Evolutionary conservation across 2,797 vertebrate species (phyloP).

Genomic region (Xiphorhynchus erythropygius): DNA sequence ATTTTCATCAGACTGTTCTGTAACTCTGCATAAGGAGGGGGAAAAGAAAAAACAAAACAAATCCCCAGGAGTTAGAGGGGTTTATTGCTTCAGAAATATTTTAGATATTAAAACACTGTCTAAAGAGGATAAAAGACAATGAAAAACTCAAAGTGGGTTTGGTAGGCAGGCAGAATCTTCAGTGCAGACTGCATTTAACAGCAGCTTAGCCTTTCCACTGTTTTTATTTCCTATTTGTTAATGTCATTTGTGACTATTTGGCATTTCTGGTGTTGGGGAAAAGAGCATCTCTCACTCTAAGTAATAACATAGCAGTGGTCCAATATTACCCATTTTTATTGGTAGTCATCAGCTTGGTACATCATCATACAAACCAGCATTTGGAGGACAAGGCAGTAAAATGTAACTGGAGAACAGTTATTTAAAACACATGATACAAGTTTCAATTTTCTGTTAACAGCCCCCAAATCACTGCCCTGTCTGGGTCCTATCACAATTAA

Average conservation of each 20-base stretch:
- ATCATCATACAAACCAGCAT: background rate
- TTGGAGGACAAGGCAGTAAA: background rate
- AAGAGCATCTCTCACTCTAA: background rate
- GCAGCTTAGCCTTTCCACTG: background rate
- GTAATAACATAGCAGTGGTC: background rate
- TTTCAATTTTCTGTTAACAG: background rate
- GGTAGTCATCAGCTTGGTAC: background rate
- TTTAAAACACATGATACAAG: background rate
- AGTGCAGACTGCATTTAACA: background rate
- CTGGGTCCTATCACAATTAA: background rate
- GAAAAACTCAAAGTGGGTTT: background rate
- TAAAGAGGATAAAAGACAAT: background rate
- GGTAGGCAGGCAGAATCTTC: background rate
- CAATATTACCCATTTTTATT: background rate
- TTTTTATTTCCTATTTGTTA: background rate
- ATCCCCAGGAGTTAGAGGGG: background rate
- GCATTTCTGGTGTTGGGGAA: background rate
- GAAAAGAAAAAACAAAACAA: background rate
- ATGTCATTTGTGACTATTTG: background rate
- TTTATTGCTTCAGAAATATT: background rate
- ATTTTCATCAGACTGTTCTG: slow-evolving; percentile 91
- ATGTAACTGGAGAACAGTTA: background rate
- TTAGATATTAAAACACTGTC: background rate
- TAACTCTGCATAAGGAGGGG: slow-evolving; percentile 79
- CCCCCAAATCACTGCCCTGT: background rate